Evolutionary conservation across 2,888 invertebrate genomes (phyloP).

Genomic region (Meganola albula): DNA sequence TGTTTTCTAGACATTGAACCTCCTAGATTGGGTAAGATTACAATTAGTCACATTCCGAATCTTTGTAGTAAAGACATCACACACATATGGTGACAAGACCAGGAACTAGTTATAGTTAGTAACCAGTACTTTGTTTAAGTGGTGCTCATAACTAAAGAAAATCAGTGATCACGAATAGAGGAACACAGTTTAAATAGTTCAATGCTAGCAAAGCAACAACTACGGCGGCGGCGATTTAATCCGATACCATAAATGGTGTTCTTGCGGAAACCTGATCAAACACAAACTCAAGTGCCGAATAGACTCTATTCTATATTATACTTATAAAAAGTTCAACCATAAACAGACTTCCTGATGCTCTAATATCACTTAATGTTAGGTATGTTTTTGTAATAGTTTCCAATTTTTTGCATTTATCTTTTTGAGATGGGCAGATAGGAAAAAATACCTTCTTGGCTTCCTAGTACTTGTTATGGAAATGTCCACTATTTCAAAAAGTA

Average conservation of each 20-base stretch:
- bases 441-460: too few relatives aligned
- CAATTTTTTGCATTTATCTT: slow-evolving; percentile 5
- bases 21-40: neutral
- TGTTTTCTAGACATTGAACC: slow-evolving; percentile 21
- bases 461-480: neutral
- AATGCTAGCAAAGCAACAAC: slow-evolving; percentile 39
- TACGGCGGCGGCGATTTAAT: slow-evolving; percentile 62
- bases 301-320: slow-evolving; percentile 61
- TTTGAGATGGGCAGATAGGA: slow-evolving; percentile 14
- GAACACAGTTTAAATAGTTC: slow-evolving; percentile 22
- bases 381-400: slow-evolving; percentile 2
- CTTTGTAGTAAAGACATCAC: too few relatives aligned
- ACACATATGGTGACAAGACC: too few relatives aligned
- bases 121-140: too few relatives aligned
- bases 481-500: slow-evolving; percentile 53
- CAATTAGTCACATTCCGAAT: too few relatives aligned
- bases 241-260: slow-evolving; percentile 62
- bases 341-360: slow-evolving; percentile 66
- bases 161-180: slow-evolving; percentile 30
- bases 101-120: too few relatives aligned
- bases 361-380: slow-evolving; percentile 6
- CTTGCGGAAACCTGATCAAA: slow-evolving; percentile 64
- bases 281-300: slow-evolving; percentile 44
- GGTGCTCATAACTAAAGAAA: slow-evolving; percentile 27
- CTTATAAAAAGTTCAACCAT: slow-evolving; percentile 68